Evolutionary conservation across 2,113 vertebrate species (phyloP), one percentile per base, ranked within the genome.

Genomic region (Rhea pennata): DNA sequence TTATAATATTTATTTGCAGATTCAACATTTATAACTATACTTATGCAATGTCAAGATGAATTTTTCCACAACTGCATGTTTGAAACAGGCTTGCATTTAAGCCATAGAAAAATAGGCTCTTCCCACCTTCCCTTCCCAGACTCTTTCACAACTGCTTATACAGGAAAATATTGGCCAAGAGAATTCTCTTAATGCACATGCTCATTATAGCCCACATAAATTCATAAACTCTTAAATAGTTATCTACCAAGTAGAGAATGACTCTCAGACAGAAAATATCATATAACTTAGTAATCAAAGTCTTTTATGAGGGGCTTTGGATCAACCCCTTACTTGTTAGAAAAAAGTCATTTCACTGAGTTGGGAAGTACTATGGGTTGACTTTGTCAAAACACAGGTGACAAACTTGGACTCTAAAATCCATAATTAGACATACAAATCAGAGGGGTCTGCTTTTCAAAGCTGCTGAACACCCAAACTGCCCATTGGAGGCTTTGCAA

Each of bases 81-180:
- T 96, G 51, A 84, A 61, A 80, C 46, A 58, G 75, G 71, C 54
- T 54, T 69, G 67, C 53, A 74, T 94, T 87, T 65, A 58, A 96
- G 93, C 42, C 75, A 71, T 9, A 90, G 69, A 88, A 79, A 95
- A 94, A 82, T 4, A 80, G 65, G 67, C 48, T 90, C 65, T 77
- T 97, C 93, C 90, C 69, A 90, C 75, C 54, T 65, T 87, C 33
- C 54, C 82, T 92, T 93, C 61, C 44, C 61, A 73, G 71, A 69
- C 59, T n/a, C 67, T 97, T 94, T 87, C 93, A 81, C 65, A 93
- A 94, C 33, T 83, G 42, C 94, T 96, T 91, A 92, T 12, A 69
- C 12, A 90, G 3, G 4, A 79, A 93, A 89, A 62, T 20, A 24
- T 1, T 61, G 75, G 46, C 64, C 70, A 61, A 15, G 4, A 91